Conservation (phyloP, 2,113 vertebrate genomes). For the Pelodiscus sinensis region DNA sequence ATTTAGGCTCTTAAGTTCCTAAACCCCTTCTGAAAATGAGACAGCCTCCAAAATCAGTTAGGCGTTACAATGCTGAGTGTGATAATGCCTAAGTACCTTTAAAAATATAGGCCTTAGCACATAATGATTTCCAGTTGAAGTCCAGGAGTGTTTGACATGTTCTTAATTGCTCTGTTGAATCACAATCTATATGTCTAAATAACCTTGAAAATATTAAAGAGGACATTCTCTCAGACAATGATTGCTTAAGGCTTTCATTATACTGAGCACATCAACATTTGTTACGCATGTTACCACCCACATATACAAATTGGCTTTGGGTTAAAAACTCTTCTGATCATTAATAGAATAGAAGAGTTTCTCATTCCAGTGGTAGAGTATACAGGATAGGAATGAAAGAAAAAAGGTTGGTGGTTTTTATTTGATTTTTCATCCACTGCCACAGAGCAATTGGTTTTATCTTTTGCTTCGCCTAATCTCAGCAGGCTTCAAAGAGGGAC, state of each 20-base stretch:
- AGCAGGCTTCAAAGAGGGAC: neutral
- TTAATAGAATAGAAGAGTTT: neutral
- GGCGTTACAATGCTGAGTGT: neutral
- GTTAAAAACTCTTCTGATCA: neutral
- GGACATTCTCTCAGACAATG: neutral
- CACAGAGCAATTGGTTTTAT: neutral
- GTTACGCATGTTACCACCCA: neutral
- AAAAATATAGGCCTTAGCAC: neutral
- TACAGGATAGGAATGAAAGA: neutral
- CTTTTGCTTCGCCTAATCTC: neutral
- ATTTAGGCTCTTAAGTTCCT: neutral
- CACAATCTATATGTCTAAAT: neutral
- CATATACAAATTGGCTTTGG: fast-evolving
- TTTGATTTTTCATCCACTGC: neutral
- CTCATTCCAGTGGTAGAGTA: neutral
- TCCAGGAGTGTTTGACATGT: neutral
- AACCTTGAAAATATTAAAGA: neutral
- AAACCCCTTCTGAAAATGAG: neutral
- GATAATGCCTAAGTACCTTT: neutral
- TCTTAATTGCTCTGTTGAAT: slow-evolving; percentile 15
- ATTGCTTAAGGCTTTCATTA: neutral
- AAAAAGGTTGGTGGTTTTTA: neutral
- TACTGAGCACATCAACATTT: neutral
- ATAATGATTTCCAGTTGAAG: neutral
- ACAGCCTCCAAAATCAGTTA: neutral